Evolutionary conservation across 2,797 vertebrate species (phyloP).

Genomic region (Australoheros facetus): DNA sequence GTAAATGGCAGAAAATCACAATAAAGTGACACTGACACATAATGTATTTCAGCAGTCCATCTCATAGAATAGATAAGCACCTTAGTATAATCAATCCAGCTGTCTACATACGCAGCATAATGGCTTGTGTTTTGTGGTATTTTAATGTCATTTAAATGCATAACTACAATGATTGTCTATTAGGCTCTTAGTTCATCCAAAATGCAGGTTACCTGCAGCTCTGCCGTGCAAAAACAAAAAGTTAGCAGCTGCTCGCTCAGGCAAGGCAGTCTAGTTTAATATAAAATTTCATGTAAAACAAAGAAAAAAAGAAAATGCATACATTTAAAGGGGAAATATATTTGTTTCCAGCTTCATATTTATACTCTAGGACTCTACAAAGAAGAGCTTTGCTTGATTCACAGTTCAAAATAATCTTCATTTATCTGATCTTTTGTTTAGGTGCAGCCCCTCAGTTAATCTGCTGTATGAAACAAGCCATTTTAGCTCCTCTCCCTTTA

Average conservation of each 20-base stretch:
- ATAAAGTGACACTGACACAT: too few relatives aligned
- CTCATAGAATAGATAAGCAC: neutral
- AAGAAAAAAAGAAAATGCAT: neutral
- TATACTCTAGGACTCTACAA: neutral
- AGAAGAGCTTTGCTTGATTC: neutral
- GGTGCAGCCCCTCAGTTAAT: neutral
- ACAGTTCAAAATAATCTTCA: neutral
- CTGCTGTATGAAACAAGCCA: neutral
- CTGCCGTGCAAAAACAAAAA: neutral
- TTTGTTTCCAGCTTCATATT: neutral
- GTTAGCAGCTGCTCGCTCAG: neutral
- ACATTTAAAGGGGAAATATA: neutral
- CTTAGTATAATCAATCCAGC: neutral
- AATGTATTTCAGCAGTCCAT: neutral
- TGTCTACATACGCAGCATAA: neutral
- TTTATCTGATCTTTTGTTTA: neutral
- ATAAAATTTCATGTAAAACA: neutral
- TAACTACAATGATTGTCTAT: neutral
- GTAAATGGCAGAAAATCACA: conserved; percentile 4
- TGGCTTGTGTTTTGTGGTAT: neutral
- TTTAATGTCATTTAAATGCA: neutral
- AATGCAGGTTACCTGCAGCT: neutral
- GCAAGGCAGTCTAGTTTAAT: neutral
- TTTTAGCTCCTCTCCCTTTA: neutral
- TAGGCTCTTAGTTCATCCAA: neutral